phyloP scores from a whole-genome alignment of 2,113 vertebrate genomes.

The Antechinus flavipes region DNA sequence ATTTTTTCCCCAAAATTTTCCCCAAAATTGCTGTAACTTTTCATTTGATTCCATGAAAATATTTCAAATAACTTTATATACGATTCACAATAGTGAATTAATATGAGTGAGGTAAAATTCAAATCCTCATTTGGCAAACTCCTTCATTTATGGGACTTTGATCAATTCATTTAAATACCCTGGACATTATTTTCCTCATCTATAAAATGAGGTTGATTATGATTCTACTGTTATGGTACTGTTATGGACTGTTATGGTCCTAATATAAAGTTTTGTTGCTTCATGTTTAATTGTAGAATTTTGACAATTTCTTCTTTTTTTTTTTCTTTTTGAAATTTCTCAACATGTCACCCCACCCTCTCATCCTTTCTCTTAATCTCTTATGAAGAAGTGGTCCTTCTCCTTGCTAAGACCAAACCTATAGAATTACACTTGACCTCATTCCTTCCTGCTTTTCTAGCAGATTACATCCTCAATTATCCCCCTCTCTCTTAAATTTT shows the following conservation, averaged over 20 bases:
- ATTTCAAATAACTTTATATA: slow-evolving; percentile 41
- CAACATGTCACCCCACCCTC: background rate
- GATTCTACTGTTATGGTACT: background rate
- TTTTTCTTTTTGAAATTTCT: background rate
- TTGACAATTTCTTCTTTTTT: background rate
- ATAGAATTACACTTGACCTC: background rate
- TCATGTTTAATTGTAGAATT: background rate
- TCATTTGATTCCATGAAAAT: slow-evolving; percentile 30
- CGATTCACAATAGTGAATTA: background rate
- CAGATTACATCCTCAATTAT: background rate
- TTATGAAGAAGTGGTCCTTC: background rate
- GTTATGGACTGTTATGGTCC: background rate
- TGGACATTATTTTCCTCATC: background rate
- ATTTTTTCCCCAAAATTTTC: background rate
- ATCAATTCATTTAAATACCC: background rate
- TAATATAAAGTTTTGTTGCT: background rate
- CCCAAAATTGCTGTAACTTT: slow-evolving; percentile 15
- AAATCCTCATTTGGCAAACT: background rate
- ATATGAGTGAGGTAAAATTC: background rate
- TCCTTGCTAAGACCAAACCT: background rate
- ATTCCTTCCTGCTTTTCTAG: background rate
- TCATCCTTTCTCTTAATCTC: background rate
- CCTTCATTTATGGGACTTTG: background rate
- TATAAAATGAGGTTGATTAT: background rate
- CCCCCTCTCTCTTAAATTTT: background rate